Evolutionary conservation across 1,140 invertebrate genomes (phyloP), one percentile per base, ranked within the genome.

Genomic region (Ladona fulva): DNA sequence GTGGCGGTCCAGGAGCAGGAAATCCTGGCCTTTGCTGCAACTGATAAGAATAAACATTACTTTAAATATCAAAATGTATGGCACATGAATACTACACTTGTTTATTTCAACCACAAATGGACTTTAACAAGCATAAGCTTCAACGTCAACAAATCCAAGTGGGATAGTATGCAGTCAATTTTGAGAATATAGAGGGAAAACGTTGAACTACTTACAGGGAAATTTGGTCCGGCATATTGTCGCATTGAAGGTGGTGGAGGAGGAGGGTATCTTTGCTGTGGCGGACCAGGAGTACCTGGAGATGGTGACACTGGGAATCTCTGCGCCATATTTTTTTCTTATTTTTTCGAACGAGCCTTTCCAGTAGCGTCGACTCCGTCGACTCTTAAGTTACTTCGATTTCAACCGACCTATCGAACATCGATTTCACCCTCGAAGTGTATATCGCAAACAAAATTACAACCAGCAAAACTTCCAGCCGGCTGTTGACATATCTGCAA

Each of bases 221-320:
- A 91, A 82, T 86, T 88, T 78, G 89, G 89, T 25, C 86, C 86
- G 74, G 87, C 86, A 85, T 91, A 91, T 79, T 89, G 89, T 37
- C 90, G 83, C 81, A 90, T 84, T 79, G 87, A 87, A 59, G 88
- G 87, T 78, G 87, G 89, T 78, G 88, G 88, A 14, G 89, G 87
- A 59, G 87, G 86, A 74, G 88, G 86, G 82, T 90, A 90, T 16
- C 89, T 85, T 80, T 90, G 89, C 22, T 86, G 86, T 52, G 88
- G 87, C 25, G 88, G 88, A 12, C 86, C 89, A 5, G 76, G 29
- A 81, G 87, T 83, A 82, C 83, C 86, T 66, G 87, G 86, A 19
- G 86, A 86, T 25, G 59, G 78, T 79, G 76, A 24, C 37, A 22
- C 75, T 3, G 88, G 87, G 86, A 90, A 90, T 78, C 89, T 85